A percentile compares a stretch with the other conserved stretches of the same genome.
These are phyloP conservation scores for Synanceia verrucosa DNA, from an alignment of 2,797 vertebrate genomes.

Conservation along the genomic window DNA sequence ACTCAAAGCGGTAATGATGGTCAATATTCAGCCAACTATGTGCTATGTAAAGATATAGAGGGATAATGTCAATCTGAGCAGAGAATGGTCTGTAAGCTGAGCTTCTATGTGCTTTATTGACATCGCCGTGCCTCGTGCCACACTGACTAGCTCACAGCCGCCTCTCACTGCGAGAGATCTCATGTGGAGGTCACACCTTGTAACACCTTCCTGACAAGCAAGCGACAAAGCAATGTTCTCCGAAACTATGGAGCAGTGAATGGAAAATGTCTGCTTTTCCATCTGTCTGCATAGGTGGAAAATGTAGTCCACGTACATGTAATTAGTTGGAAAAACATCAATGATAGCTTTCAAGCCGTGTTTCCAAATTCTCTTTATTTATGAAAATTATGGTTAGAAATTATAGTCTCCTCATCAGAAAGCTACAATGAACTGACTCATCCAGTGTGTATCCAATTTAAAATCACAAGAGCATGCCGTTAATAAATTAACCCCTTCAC, in stretches of 20 bases:
- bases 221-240: too few species aligned
- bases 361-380: background rate
- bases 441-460: background rate
- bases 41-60: background rate
- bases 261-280: too few species aligned
- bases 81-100: background rate
- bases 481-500: background rate
- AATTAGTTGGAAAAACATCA: background rate
- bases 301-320: background rate
- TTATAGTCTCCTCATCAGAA: background rate
- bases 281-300: too few species aligned
- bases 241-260: too few species aligned
- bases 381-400: background rate
- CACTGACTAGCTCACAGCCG: background rate
- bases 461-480: background rate
- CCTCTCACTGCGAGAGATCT: background rate
- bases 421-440: background rate
- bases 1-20: too few species aligned
- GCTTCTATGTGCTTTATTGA: background rate
- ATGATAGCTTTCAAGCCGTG: background rate
- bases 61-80: background rate
- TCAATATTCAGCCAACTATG: background rate
- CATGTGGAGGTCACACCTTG: background rate
- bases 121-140: background rate
- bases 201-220: too few species aligned